These are phyloP conservation scores for Myzus persicae DNA, from an alignment of 1,140 invertebrate genomes.

Conservation along the genomic window DNA sequence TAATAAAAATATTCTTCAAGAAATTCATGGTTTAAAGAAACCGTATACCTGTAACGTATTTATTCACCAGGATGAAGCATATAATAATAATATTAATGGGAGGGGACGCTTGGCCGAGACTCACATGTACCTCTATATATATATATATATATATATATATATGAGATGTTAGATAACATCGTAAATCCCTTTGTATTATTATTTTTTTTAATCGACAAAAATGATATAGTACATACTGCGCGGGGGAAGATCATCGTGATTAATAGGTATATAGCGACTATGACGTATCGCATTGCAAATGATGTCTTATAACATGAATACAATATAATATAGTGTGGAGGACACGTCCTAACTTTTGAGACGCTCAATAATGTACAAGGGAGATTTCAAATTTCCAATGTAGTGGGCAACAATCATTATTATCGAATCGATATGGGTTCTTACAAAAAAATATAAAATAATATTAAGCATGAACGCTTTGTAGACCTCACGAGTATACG, in stretches of 20 bases:
- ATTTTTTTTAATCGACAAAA: slow-evolving; percentile 46
- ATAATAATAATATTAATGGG: background rate
- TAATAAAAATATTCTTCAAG: background rate
- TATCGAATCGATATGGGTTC: background rate
- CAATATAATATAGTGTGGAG: background rate
- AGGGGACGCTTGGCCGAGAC: background rate
- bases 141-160: no score
- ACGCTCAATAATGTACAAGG: background rate
- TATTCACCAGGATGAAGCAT: background rate
- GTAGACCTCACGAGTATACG: background rate
- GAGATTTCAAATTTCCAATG: background rate
- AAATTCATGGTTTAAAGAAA: background rate
- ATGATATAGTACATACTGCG: background rate
- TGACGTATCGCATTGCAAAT: slow-evolving; percentile 19
- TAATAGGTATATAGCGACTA: slow-evolving; percentile 26
- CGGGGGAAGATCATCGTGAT: background rate
- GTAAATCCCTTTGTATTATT: slow-evolving; percentile 15
- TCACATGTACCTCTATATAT: background rate
- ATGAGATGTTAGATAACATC: slow-evolving; percentile 23
- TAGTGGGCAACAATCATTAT: background rate
- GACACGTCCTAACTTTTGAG: background rate
- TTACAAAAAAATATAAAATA: background rate
- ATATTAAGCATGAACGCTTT: no score
- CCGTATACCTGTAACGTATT: background rate
- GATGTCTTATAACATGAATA: background rate